Conservation (phyloP, 2,113 vertebrate genomes). For the Chaetorhynchus papuensis region DNA sequence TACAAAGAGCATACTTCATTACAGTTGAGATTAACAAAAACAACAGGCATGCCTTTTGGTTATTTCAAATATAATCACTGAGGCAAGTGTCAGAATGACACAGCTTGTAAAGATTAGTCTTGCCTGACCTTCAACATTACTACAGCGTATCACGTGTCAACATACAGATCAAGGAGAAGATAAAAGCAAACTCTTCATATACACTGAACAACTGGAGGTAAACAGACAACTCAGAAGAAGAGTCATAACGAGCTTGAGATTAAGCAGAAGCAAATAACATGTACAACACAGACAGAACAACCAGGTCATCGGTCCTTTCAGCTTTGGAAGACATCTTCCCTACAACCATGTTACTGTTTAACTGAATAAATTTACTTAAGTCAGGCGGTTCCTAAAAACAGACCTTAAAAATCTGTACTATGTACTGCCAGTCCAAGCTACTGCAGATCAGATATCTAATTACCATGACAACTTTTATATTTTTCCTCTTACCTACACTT, state of each 20-base stretch:
- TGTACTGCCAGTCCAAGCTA: background rate
- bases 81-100: background rate
- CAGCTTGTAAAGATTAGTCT: background rate
- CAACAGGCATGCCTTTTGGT: background rate
- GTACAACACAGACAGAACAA: background rate
- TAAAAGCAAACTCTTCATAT: background rate
- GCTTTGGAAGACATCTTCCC: background rate
- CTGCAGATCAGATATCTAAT: background rate
- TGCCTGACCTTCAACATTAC: background rate
- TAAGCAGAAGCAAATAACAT: background rate
- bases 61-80: background rate
- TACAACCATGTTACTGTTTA: background rate
- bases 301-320: background rate
- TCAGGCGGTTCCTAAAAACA: background rate
- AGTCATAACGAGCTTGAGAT: background rate
- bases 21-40: background rate
- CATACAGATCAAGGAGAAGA: background rate
- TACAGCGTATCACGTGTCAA: background rate
- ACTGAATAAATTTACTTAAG: background rate
- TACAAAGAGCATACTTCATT: background rate
- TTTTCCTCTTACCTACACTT: background rate
- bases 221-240: background rate
- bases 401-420: background rate
- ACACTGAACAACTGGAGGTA: background rate
- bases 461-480: background rate